These are phyloP conservation scores for Pyxicephalus adspersus DNA, from an alignment of 2,113 vertebrate species.

Conservation along the genomic window DNA sequence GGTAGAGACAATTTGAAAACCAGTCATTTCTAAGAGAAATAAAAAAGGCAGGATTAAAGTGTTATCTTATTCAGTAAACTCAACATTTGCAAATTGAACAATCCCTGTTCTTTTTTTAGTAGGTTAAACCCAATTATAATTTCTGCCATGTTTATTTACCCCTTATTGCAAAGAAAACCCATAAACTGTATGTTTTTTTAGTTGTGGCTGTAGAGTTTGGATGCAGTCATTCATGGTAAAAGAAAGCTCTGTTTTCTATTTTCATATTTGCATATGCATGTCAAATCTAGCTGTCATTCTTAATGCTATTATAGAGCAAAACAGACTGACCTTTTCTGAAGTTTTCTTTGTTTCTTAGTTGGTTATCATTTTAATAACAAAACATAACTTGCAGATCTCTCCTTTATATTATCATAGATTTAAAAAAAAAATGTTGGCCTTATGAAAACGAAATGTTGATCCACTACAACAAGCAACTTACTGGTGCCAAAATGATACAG, in stretches of 20 bases:
- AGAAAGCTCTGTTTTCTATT: conserved; percentile 57
- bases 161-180: conserved; percentile 64
- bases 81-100: too few species aligned
- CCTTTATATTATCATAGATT: too few species aligned
- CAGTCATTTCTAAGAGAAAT: too few species aligned
- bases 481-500: too few species aligned
- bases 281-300: conserved; percentile 64
- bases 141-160: conserved; percentile 59
- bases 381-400: background rate
- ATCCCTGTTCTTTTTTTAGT: too few species aligned
- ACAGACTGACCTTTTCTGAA: conserved; percentile 73
- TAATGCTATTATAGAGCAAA: conserved; percentile 63
- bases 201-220: conserved; percentile 61
- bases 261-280: conserved; percentile 71
- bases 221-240: conserved; percentile 60
- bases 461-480: too few species aligned
- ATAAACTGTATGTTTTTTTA: conserved; percentile 60
- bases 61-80: too few species aligned
- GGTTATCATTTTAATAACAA: background rate
- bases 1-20: too few species aligned
- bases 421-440: too few species aligned
- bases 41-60: too few species aligned
- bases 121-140: conserved; percentile 25
- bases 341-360: conserved; percentile 65
- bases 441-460: too few species aligned